Evolutionary conservation across 2,113 vertebrate species (phyloP).

Genomic region (Callochromis pleurospilus): DNA sequence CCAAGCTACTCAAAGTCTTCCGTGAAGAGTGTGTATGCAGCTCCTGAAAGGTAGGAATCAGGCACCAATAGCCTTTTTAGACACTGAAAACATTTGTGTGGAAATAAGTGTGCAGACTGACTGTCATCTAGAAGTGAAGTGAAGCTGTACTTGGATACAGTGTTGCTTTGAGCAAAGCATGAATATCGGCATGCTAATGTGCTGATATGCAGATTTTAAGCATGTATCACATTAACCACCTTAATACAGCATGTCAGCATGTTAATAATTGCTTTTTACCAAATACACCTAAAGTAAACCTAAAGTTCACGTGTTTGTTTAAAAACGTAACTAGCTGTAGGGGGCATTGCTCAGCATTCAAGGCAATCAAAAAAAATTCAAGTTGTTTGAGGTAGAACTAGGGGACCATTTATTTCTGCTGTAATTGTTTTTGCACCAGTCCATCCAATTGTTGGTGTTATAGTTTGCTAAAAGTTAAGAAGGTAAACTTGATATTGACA

Average conservation of each 20-base stretch:
- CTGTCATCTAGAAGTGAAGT: neutral
- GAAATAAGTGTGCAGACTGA: neutral
- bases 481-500: neutral
- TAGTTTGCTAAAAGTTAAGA: neutral
- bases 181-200: neutral
- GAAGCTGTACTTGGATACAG: neutral
- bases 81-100: neutral
- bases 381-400: neutral
- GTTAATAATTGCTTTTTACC: neutral
- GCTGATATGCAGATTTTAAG: neutral
- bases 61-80: neutral
- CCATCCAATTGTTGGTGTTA: neutral
- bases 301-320: neutral
- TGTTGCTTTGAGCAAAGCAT: neutral
- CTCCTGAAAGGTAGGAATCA: slow-evolving; percentile 56
- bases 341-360: neutral
- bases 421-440: neutral
- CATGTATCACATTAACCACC: neutral
- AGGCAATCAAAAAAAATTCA: neutral
- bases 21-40: slow-evolving; percentile 21
- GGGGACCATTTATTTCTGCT: neutral
- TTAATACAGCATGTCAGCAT: neutral
- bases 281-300: neutral
- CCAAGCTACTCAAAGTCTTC: slow-evolving; percentile 35
- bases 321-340: neutral